Percentiles rank a stretch among this genome's conserved stretches.
Conservation (phyloP, 1,140 invertebrate species). For the Anoplophora glabripennis region DNA sequence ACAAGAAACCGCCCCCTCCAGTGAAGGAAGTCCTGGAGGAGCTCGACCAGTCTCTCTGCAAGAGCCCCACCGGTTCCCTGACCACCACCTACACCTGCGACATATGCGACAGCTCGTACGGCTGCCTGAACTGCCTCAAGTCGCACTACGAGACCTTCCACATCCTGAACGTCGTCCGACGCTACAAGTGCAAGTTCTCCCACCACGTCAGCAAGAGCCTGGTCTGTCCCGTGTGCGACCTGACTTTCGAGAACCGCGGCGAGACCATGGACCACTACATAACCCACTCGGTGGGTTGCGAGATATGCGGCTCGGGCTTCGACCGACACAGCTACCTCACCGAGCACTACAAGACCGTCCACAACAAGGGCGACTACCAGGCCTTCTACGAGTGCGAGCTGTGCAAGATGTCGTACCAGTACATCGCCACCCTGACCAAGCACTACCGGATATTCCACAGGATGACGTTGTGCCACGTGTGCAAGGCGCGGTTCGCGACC, state of each 20-base stretch:
- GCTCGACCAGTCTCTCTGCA: not conserved
- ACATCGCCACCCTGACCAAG: not conserved
- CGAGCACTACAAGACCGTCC: slow-evolving; percentile 23
- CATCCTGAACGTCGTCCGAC: slow-evolving; percentile 9
- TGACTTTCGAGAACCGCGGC: slow-evolving; percentile 21
- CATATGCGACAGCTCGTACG: slow-evolving; percentile 9
- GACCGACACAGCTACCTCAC: slow-evolving; percentile 25
- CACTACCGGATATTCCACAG: slow-evolving; percentile 19
- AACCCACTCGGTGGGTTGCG: slow-evolving; percentile 28
- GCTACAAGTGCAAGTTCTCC: slow-evolving; percentile 24
- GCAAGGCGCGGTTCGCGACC: slow-evolving; percentile 25
- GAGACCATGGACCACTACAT: slow-evolving; percentile 27
- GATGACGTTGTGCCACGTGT: slow-evolving; percentile 30
- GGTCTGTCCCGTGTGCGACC: slow-evolving; percentile 26
- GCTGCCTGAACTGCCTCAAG: slow-evolving; percentile 29
- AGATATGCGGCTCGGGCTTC: slow-evolving; percentile 28
- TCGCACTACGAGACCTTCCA: slow-evolving; percentile 30
- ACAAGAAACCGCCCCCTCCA: not conserved
- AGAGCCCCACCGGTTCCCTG: not conserved
- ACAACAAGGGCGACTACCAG: slow-evolving; percentile 17
- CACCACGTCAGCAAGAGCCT: not conserved
- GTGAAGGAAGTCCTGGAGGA: not conserved
- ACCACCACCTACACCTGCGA: slow-evolving; percentile 22
- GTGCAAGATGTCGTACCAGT: not conserved
- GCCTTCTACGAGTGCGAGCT: slow-evolving; percentile 7